A percentile compares a stretch with the other conserved stretches of the same genome.
These are phyloP conservation scores for Seriola rivoliana DNA, from an alignment of 2,113 vertebrate species.

Conservation along the genomic window DNA sequence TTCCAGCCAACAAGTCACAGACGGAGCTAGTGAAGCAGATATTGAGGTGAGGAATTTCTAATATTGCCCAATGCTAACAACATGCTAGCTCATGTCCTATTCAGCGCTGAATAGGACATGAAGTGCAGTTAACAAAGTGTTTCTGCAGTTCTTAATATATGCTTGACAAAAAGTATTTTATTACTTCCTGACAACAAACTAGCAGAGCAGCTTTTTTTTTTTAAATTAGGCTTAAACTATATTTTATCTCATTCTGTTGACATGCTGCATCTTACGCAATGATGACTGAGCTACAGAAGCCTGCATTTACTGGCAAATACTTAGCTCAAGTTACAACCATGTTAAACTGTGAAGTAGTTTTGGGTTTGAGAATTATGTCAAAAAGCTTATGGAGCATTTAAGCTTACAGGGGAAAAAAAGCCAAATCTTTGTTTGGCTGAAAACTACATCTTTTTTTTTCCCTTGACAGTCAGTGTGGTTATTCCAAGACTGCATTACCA, in stretches of 20 bases:
- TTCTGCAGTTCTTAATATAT: slow-evolving; percentile 10
- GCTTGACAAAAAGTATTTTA: background rate
- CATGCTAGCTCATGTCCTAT: slow-evolving; percentile 51
- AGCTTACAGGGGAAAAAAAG: background rate
- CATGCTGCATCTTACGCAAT: background rate
- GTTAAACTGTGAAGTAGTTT: background rate
- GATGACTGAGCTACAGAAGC: background rate
- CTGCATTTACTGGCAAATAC: background rate
- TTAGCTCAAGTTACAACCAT: background rate
- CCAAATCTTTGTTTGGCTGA: background rate
- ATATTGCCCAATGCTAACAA: slow-evolving; percentile 19
- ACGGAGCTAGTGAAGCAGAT: background rate
- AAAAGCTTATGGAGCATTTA: background rate
- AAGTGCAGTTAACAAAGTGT: slow-evolving; percentile 35
- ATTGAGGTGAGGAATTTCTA: slow-evolving; percentile 7
- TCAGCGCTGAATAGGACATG: slow-evolving; percentile 55
- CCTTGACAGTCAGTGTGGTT: background rate
- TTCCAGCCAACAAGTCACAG: background rate
- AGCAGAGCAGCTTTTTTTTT: background rate
- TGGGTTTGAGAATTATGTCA: background rate
- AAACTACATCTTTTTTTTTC: background rate
- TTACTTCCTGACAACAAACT: too few relatives aligned
- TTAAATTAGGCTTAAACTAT: background rate
- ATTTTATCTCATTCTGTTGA: background rate
- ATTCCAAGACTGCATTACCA: background rate